These are phyloP conservation scores for Lagenorhynchus albirostris DNA, from an alignment of 2,113 vertebrate species.

Conservation along the genomic window DNA sequence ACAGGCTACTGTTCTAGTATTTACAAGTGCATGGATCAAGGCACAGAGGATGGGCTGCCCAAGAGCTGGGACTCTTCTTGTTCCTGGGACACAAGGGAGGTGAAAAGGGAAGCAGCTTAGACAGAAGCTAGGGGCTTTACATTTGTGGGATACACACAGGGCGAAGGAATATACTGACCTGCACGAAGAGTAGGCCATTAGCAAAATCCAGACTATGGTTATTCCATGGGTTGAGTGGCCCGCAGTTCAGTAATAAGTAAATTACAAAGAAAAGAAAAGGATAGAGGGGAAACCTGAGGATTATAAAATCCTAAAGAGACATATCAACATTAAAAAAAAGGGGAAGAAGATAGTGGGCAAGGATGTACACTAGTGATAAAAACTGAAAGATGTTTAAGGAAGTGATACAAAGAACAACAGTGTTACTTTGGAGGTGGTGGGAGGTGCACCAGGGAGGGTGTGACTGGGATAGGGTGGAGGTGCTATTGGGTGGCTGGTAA, in stretches of 20 bases:
- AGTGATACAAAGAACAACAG: background rate
- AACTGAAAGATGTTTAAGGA: background rate
- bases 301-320: background rate
- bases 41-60: background rate
- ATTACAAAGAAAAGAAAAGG: background rate
- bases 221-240: background rate
- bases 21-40: background rate
- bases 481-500: background rate
- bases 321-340: background rate
- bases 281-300: background rate
- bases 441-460: accelerated
- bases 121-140: background rate
- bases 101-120: background rate
- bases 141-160: background rate
- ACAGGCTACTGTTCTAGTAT: background rate
- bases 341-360: background rate
- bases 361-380: background rate
- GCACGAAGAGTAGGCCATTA: too few species aligned
- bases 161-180: background rate
- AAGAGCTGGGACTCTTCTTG: background rate
- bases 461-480: background rate
- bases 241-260: background rate
- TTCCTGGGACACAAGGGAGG: background rate
- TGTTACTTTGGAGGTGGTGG: background rate
- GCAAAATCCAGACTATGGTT: background rate